Conservation (phyloP, 2,113 vertebrate genomes). For the Saimiri boliviensis region DNA sequence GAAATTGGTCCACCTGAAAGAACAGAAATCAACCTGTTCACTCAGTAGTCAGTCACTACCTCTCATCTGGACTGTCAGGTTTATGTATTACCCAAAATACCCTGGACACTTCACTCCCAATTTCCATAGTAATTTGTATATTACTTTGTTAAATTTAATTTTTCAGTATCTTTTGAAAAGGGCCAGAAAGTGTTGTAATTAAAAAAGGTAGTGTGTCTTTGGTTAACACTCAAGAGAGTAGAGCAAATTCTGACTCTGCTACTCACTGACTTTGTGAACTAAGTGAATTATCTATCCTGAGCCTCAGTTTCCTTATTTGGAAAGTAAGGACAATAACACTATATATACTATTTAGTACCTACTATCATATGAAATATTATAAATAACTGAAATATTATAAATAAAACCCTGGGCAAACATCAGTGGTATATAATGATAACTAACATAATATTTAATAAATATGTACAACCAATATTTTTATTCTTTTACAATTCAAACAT, state of each 20-base stretch:
- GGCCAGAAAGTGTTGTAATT: background rate
- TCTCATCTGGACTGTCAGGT: too few relatives aligned
- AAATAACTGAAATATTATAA: background rate
- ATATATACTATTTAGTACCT: rapidly evolving
- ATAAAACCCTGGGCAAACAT: background rate
- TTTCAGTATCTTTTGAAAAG: background rate
- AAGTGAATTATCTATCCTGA: rapidly evolving
- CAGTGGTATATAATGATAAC: background rate
- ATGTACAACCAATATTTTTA: background rate
- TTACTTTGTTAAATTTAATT: background rate
- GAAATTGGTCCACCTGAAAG: background rate
- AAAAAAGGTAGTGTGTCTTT: background rate
- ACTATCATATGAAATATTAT: background rate
- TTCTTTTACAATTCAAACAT: background rate
- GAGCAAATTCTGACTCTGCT: background rate
- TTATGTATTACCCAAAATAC: background rate
- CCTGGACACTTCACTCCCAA: background rate
- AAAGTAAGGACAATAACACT: too few relatives aligned
- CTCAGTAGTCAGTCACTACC: background rate
- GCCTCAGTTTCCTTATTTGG: background rate
- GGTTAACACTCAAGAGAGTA: background rate
- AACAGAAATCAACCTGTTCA: background rate
- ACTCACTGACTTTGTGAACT: background rate
- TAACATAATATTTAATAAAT: background rate
- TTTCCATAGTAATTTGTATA: background rate